Conservation (phyloP, 2,797 vertebrate genomes). For the Neoniphon sammara region DNA sequence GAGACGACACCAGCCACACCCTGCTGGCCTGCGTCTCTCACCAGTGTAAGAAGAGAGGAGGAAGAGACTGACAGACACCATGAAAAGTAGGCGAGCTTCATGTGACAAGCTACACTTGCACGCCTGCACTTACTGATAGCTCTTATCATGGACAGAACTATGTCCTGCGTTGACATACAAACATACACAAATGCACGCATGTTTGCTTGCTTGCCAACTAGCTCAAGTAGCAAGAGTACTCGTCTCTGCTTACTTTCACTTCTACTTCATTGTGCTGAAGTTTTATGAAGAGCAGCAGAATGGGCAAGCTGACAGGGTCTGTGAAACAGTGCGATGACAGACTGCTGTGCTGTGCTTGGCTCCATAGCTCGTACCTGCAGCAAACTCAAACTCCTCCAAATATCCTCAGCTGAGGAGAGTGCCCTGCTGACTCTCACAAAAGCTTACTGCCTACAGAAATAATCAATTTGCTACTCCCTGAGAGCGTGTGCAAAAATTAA, state of each 20-base stretch:
- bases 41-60: constrained; percentile 47
- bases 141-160: constrained; percentile 71
- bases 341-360: constrained; percentile 71
- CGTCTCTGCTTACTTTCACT: constrained; percentile 39
- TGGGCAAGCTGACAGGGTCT: constrained; percentile 54
- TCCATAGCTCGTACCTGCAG: constrained; percentile 72
- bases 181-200: constrained; percentile 16
- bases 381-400: constrained; percentile 65
- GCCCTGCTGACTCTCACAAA: constrained; percentile 64
- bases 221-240: constrained; percentile 26
- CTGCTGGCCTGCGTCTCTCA: constrained; percentile 50
- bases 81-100: constrained; percentile 44
- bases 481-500: constrained; percentile 44
- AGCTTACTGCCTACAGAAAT: constrained; percentile 60
- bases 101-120: constrained; percentile 12
- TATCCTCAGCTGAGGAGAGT: constrained; percentile 47
- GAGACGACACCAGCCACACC: constrained; percentile 72
- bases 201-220: constrained; percentile 31
- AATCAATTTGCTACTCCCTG: constrained; percentile 50
- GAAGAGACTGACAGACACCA: constrained; percentile 63
- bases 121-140: constrained; percentile 83
- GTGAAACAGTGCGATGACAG: constrained; percentile 59
- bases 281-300: constrained; percentile 55
- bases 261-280: constrained; percentile 46
- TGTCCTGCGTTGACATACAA: constrained; percentile 49